Evolutionary conservation across 1,140 invertebrate genomes (phyloP).

Genomic region (Pachyrhynchus sulphureomaculatus): DNA sequence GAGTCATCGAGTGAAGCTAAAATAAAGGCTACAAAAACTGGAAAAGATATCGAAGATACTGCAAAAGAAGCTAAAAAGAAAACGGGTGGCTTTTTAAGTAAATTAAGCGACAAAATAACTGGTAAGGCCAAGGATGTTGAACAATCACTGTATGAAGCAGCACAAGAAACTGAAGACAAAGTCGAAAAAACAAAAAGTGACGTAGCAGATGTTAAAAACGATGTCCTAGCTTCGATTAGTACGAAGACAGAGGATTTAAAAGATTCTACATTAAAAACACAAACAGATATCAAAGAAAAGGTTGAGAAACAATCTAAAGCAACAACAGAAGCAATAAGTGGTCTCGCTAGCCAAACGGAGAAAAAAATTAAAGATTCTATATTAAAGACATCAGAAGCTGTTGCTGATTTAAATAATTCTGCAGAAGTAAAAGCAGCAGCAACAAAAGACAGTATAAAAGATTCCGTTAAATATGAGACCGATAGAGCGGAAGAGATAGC

Average conservation of each 20-base stretch:
- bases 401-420: background rate
- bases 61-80: constrained; percentile 14
- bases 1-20: no score
- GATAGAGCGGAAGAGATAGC: no score
- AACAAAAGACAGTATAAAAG: background rate
- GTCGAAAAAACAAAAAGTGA: background rate
- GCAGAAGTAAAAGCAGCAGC: background rate
- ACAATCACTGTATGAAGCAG: background rate
- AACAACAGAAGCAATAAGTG: no score
- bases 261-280: no score
- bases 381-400: no score
- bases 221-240: no score
- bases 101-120: constrained; percentile 18
- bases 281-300: no score
- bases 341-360: no score
- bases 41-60: background rate
- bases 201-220: no score
- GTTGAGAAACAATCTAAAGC: background rate
- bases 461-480: background rate
- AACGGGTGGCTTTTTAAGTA: constrained; percentile 18
- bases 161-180: no score
- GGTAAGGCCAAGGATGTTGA: constrained; percentile 33
- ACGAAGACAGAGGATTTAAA: no score
- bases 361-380: background rate
- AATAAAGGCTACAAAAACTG: background rate